Evolutionary conservation across 2,797 vertebrate species (phyloP).

Genomic region (Atherinosoma microstoma): DNA sequence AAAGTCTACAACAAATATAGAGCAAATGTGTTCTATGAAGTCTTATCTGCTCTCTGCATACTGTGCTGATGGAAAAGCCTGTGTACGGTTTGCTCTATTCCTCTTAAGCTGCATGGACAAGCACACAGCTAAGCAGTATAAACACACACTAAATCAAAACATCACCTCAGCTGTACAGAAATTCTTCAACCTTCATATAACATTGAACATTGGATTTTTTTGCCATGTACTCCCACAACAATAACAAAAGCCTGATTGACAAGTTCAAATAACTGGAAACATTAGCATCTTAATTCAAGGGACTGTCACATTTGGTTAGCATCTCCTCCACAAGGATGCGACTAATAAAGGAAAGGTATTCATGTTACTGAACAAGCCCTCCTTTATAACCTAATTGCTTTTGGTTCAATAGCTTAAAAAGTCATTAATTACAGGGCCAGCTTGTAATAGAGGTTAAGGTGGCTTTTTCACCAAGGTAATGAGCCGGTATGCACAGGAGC

Average conservation of each 20-base stretch:
- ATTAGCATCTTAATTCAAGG: slow-evolving; percentile 81
- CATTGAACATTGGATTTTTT: slow-evolving; percentile 67
- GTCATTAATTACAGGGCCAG: slow-evolving; percentile 86
- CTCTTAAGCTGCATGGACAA: slow-evolving; percentile 46
- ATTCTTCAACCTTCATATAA: slow-evolving; percentile 67
- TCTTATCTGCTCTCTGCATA: slow-evolving; percentile 69
- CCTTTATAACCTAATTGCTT: slow-evolving; percentile 86
- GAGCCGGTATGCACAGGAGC: slow-evolving; percentile 70
- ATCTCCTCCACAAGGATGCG: slow-evolving; percentile 80
- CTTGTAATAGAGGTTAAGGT: slow-evolving; percentile 84
- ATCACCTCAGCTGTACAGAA: slow-evolving; percentile 28
- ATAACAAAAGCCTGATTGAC: slow-evolving; percentile 72
- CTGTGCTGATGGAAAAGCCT: slow-evolving; percentile 68
- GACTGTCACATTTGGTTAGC: slow-evolving; percentile 78
- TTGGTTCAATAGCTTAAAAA: slow-evolving; percentile 86
- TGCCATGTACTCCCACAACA: slow-evolving; percentile 20
- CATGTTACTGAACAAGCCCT: slow-evolving; percentile 80
- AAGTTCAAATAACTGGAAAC: slow-evolving; percentile 77
- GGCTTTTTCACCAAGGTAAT: slow-evolving; percentile 83
- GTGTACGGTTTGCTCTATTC: slow-evolving; percentile 67
- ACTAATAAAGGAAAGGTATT: slow-evolving; percentile 81
- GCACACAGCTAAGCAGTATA: slow-evolving; percentile 12
- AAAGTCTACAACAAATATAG: slow-evolving; percentile 78
- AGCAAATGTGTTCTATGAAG: slow-evolving; percentile 73
- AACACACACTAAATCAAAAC: slow-evolving; percentile 7